Base-by-base conservation (phyloP, 2,888 invertebrate genomes). In the Acrobeloides nanus region DNA sequence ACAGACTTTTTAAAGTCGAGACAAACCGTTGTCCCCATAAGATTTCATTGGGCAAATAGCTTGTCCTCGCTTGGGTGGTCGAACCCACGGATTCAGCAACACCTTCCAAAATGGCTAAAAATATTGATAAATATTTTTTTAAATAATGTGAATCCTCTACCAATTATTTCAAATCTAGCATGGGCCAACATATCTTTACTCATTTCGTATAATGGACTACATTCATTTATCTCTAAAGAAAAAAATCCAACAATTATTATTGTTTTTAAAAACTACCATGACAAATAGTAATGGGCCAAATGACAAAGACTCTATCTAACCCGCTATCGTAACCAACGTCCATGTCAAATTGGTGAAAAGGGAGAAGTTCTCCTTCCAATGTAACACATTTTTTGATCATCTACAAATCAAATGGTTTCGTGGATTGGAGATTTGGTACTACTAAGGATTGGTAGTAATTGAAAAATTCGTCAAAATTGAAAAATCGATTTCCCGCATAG, bases 221-320 rank as follows among this genome's bases (percentile, higher is more conserved):
- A 81, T 57, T 85, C 84, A 75, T 88, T 87, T 74, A 93, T 95
- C 33, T 66, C 68, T 77, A 95, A 95, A 29, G 89, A 89, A 59
- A 92, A 87, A 29, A 29, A 29, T 29, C 29, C 8, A n/a, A 8
- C 8, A 8, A n/a, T n/a, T 8, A n/a, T 29, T 29, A 8, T 8
- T 17, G 10, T 35, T 8, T 8, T 77, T 93, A 93, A 31, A 88
- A 89, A n/a, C n/a, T n/a, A n/a, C n/a, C n/a, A n/a, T n/a, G n/a
- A n/a, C n/a, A n/a, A 59, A 93, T 87, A 27, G 88, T 93, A 68
- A 89, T 90, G 8, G 93, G 93, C 93, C 93, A 95, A 63, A 93
- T 92, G 75, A 95, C 87, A 81, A 95, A 90, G 57, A 95, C 83
- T 46, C 88, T 82, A 76, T 92, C 90, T 17, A 66, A 21, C 6